Conservation (phyloP, 2,113 vertebrate species). For the Pampusana beccarii region DNA sequence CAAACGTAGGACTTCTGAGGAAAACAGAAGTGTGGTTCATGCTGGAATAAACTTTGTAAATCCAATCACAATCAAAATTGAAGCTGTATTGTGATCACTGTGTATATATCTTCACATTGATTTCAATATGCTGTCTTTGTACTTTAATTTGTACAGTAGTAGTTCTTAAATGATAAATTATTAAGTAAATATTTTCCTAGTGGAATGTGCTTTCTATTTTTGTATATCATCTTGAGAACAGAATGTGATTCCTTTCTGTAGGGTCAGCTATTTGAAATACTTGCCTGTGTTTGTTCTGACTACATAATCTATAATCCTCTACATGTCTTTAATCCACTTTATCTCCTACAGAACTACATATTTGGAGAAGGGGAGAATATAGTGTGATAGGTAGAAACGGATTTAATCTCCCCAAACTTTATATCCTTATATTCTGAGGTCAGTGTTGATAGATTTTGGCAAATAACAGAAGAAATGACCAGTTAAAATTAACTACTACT, state of each 20-base stretch:
- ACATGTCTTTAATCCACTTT: constrained; percentile 58
- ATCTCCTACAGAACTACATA: constrained; percentile 16
- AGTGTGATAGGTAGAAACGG: not conserved
- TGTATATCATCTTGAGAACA: constrained; percentile 51
- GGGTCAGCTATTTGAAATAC: constrained; percentile 43
- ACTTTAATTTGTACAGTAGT: constrained; percentile 30
- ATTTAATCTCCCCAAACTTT: too few relatives aligned
- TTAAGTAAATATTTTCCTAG: constrained; percentile 57
- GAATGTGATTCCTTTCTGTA: constrained; percentile 52
- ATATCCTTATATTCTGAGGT: too few relatives aligned
- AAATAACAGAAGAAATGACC: constrained; percentile 14
- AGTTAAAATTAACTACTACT: not conserved
- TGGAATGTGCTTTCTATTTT: constrained; percentile 66
- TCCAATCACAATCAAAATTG: not conserved
- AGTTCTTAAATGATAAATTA: constrained; percentile 60
- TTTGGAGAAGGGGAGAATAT: not conserved
- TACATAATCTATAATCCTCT: constrained; percentile 60
- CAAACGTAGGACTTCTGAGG: not conserved
- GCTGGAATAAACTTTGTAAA: not conserved
- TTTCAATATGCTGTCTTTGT: not conserved
- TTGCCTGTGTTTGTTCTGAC: constrained; percentile 47
- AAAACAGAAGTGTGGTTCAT: not conserved
- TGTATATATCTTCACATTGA: not conserved
- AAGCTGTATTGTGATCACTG: not conserved
- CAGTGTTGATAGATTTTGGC: constrained; percentile 11